Conservation (phyloP, 2,113 vertebrate species). For the Silurus meridionalis region DNA sequence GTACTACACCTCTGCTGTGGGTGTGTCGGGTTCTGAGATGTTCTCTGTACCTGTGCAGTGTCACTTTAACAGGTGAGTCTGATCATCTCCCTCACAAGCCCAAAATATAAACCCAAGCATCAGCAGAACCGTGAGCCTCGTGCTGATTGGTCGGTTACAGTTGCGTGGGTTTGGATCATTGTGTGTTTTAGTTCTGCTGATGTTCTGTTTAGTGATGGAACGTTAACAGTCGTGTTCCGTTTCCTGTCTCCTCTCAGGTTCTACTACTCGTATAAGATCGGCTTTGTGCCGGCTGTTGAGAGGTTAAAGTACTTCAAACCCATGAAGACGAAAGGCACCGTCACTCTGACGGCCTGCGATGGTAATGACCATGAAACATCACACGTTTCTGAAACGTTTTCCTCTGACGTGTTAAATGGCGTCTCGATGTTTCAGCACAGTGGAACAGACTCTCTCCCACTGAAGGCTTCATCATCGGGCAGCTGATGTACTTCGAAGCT, state of each 20-base stretch:
- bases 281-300: conserved; percentile 59
- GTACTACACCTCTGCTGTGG: conserved; percentile 48
- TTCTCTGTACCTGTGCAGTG: conserved; percentile 61
- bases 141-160: not conserved
- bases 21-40: conserved; percentile 54
- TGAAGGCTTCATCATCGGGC: conserved; percentile 56
- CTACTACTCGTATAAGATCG: conserved; percentile 70
- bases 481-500: conserved; percentile 69
- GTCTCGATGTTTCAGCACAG: conserved; percentile 54
- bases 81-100: not conserved
- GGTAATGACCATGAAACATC: conserved; percentile 55
- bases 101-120: not conserved
- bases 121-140: not conserved
- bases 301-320: conserved; percentile 54
- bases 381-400: not conserved
- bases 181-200: not conserved
- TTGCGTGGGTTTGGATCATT: not conserved
- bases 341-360: conserved; percentile 62
- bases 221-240: not conserved
- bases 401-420: not conserved
- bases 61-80: conserved; percentile 67
- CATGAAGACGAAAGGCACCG: conserved; percentile 52
- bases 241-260: conserved; percentile 56
- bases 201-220: not conserved
- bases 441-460: conserved; percentile 62